Conservation (phyloP, 2,113 vertebrate genomes). For the Xiphophorus hellerii region DNA sequence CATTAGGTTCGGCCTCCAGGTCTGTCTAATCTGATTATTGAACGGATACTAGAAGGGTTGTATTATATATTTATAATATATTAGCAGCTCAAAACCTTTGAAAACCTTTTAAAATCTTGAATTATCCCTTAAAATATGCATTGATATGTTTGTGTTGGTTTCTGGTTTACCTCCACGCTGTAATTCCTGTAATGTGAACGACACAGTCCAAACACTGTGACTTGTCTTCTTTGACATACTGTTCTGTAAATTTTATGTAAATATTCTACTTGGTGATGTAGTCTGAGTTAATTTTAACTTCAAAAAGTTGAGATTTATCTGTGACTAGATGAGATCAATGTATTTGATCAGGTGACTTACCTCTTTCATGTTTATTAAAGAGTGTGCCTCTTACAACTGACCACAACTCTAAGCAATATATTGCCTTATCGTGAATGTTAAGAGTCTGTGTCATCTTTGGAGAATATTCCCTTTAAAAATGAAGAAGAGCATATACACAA, state of each 20-base stretch:
- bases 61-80: not conserved
- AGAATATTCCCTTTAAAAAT: not conserved
- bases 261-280: not conserved
- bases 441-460: not conserved
- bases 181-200: not conserved
- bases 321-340: too few species aligned
- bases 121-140: not conserved
- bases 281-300: not conserved
- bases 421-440: not conserved
- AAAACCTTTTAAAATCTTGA: not conserved
- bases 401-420: not conserved
- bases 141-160: not conserved
- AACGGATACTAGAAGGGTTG: not conserved
- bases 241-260: not conserved
- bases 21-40: not conserved
- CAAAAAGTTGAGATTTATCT: not conserved
- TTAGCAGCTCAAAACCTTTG: not conserved
- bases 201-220: not conserved
- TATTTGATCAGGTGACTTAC: not conserved
- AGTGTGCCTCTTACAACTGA: not conserved
- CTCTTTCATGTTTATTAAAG: not conserved
- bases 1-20: not conserved
- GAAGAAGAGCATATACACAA: not conserved
- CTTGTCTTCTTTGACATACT: not conserved
- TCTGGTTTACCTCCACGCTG: not conserved